Evolutionary conservation across 2,797 vertebrate genomes (phyloP).

Genomic region (Parauchenoglanis ngamensis): DNA sequence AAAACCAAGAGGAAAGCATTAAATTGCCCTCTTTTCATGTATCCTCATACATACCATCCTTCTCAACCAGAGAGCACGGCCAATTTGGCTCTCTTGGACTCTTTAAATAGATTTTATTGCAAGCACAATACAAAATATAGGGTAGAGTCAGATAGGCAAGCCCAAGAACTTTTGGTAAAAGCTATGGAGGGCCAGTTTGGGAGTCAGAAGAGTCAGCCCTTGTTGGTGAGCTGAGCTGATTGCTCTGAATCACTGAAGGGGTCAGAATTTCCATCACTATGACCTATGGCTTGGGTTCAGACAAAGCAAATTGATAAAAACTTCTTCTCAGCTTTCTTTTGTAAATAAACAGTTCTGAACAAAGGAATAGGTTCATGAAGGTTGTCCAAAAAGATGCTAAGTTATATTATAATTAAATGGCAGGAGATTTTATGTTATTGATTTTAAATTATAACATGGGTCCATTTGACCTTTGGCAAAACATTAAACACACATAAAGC

Average conservation of each 20-base stretch:
- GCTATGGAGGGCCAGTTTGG: background rate
- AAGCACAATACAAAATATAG: conserved; percentile 5
- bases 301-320: background rate
- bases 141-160: background rate
- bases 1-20: background rate
- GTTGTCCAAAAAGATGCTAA: background rate
- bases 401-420: background rate
- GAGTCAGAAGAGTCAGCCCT: background rate
- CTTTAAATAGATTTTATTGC: background rate
- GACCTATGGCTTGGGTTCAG: background rate
- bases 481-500: conserved; percentile 19
- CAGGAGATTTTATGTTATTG: background rate
- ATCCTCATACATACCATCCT: background rate
- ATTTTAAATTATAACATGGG: conserved; percentile 13
- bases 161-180: background rate
- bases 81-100: background rate
- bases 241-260: background rate
- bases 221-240: background rate
- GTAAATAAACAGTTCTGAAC: background rate
- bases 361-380: background rate
- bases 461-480: conserved; percentile 9
- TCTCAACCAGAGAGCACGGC: background rate
- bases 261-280: background rate
- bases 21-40: background rate
- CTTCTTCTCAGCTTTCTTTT: background rate